Evolutionary conservation across 2,113 vertebrate species (phyloP).

Genomic region (Proterorhinus semilunaris): DNA sequence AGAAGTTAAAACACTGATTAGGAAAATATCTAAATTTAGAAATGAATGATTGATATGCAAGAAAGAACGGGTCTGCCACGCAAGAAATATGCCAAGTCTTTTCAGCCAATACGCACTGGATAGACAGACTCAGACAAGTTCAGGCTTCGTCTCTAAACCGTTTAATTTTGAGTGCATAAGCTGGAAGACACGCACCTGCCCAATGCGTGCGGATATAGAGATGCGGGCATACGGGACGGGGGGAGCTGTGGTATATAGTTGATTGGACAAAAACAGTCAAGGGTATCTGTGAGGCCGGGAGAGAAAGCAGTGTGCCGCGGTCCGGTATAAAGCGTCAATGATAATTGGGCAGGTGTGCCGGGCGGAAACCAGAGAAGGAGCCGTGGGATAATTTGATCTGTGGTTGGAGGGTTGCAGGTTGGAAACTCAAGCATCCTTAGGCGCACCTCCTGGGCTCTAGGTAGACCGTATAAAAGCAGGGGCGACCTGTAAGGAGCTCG

Average conservation of each 20-base stretch:
- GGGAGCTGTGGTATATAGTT: neutral
- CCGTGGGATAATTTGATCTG: slow-evolving; percentile 86
- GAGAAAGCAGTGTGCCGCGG: slow-evolving; percentile 13
- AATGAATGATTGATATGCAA: too few relatives aligned
- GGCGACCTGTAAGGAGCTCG: slow-evolving; percentile 41
- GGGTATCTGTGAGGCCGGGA: neutral
- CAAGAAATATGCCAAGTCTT: too few relatives aligned
- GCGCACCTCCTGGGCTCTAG: slow-evolving; percentile 72
- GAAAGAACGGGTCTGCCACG: too few relatives aligned
- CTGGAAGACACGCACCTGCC: neutral
- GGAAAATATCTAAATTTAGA: too few relatives aligned
- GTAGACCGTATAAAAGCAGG: slow-evolving; percentile 80
- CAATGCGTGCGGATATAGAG: slow-evolving; percentile 3
- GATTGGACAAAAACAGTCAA: slow-evolving; percentile 40
- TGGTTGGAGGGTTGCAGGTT: slow-evolving; percentile 77
- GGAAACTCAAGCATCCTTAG: slow-evolving; percentile 83
- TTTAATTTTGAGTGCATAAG: neutral
- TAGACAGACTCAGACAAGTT: too few relatives aligned
- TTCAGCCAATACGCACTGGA: too few relatives aligned
- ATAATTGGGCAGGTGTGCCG: slow-evolving; percentile 87
- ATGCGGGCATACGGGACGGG: neutral
- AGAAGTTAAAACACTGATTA: too few relatives aligned
- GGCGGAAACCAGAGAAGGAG: slow-evolving; percentile 83
- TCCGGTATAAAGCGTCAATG: slow-evolving; percentile 80
- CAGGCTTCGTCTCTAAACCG: too few relatives aligned